Base-by-base conservation (phyloP, 2,888 invertebrate species). In the Ctenicera cuprea region DNA sequence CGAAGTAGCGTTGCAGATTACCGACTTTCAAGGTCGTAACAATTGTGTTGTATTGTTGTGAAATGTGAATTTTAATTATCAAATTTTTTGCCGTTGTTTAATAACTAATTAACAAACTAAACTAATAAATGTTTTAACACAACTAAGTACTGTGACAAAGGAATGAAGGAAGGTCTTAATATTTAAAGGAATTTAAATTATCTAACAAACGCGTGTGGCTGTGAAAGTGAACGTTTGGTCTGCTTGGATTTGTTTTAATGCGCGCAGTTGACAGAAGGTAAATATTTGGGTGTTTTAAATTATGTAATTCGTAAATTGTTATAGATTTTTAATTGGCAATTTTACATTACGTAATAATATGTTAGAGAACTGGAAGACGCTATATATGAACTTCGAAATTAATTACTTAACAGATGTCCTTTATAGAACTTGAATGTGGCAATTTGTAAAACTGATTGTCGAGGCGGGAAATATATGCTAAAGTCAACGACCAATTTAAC, bases 401-500 rank as follows among this genome's bases (percentile, higher is more conserved):
- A 59, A 59, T 38, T 38, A 1, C n/a, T 54, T 54, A 26, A 14
- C 50, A 50, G 11, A 22, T 50, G 22, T 22, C 9, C 9, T 20
- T 22, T 22, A 48, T 18, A 48, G 14, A 48, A 48, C 9, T 20
- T 20, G 5, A 9, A 18, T 20, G 22, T 1, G 50, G 9, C 45
- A 45, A 45, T 22, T 50, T 20, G 48, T 52, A 52, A 52, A n/a
- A 52, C n/a, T 2, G 43, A 16, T 14, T 14, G 48, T 48, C 18
- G 16, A 48, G 41, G 41, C 41, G 41, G 41, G 41, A 41, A 41
- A 50, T 22, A 22, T 45, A 9, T 18, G 45, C 45, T 20, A 26
- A 50, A 57, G 57, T 57, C 33, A 57, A 57, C 33, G 57, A 57
- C 57, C 57, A 37, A 37, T 57, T 57, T 57, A 37, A 37, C 57